Percentiles rank a stretch among this genome's conserved stretches.
Conservation (phyloP, 1,140 invertebrate species). For the Physella acuta region DNA sequence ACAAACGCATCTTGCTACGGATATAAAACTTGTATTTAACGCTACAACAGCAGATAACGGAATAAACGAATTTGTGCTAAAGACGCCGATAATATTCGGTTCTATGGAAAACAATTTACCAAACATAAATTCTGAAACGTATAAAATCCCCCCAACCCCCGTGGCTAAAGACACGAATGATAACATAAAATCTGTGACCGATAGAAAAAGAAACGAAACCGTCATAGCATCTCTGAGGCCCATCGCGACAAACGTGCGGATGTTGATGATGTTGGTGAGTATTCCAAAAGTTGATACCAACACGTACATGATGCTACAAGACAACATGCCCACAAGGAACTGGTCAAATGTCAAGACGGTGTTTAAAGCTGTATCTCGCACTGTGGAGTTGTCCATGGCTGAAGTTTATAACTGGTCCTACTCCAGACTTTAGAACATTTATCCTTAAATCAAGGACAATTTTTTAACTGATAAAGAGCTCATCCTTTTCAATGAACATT, state of each 20-base stretch:
- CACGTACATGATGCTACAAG: no score
- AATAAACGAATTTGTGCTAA: background rate
- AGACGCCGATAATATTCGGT: background rate
- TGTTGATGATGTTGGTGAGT: constrained; percentile 5
- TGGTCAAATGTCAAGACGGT: no score
- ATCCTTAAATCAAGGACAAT: no score
- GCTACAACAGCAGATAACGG: background rate
- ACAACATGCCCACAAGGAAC: no score
- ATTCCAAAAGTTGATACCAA: background rate
- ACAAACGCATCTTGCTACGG: background rate
- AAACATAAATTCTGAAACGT: background rate
- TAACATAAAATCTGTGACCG: background rate
- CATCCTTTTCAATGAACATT: no score
- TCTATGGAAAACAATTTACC: no score
- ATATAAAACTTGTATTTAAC: background rate
- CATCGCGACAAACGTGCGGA: constrained; percentile 14
- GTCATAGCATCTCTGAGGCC: constrained; percentile 9
- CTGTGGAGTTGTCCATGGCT: no score
- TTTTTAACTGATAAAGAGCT: no score
- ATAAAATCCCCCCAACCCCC: background rate
- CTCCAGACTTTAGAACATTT: no score
- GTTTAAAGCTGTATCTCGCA: no score
- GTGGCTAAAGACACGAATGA: background rate
- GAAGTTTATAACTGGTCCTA: no score
- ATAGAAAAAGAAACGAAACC: constrained; percentile 1